These are phyloP conservation scores for Macrophya alboannulata DNA, from an alignment of 2,888 invertebrate species.

Conservation along the genomic window DNA sequence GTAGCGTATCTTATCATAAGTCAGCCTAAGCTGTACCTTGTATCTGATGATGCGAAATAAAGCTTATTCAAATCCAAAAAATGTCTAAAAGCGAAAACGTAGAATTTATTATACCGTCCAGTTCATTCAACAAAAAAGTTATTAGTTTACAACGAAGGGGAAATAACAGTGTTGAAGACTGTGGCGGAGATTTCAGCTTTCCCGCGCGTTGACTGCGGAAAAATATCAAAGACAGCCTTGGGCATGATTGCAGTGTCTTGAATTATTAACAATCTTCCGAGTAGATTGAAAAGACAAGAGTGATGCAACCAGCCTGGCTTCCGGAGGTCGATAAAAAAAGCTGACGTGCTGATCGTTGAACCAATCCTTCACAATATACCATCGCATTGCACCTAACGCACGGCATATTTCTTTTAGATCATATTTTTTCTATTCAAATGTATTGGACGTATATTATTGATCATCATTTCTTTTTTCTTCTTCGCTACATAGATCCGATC, in stretches of 20 bases:
- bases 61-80: not conserved
- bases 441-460: not conserved
- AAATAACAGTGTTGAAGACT: not conserved
- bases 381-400: not conserved
- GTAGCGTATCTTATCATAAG: not conserved
- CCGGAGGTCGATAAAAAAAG: not conserved
- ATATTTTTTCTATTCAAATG: not conserved
- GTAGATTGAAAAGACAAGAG: not conserved
- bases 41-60: not conserved
- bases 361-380: not conserved
- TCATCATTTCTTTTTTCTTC: no score
- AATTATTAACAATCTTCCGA: constrained; percentile 11
- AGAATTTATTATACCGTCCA: not conserved
- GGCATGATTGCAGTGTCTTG: not conserved
- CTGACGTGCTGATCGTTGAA: not conserved
- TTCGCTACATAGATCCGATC: no score
- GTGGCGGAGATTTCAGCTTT: not conserved
- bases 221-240: not conserved
- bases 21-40: not conserved
- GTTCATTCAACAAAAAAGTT: not conserved
- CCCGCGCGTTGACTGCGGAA: not conserved
- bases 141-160: not conserved
- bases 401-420: not conserved
- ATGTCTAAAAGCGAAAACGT: not conserved
- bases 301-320: not conserved